Base-by-base conservation (phyloP, 2,797 vertebrate genomes). In the Dendrocincla tyrannina region DNA sequence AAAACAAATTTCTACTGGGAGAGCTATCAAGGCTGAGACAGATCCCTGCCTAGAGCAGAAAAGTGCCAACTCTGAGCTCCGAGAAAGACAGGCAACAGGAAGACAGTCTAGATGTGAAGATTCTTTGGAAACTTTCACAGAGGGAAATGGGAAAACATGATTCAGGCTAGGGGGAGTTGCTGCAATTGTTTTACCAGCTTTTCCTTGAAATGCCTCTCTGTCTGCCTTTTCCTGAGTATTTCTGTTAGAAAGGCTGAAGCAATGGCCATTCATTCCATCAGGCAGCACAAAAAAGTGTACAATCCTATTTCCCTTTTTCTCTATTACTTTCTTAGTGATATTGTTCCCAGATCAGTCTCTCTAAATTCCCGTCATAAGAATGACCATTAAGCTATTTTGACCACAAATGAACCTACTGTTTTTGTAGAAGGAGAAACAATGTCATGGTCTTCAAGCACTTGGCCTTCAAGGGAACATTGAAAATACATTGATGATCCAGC, bases 261-360 rank as follows among this genome's bases (percentile, higher is more conserved):
- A 67, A 42, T 37, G 32, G 32, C 15, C 0, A 0, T 55, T 56
- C 0, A 0, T 73, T 63, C 30, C 47, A 56, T 41, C 14, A 77
- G 30, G 7, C 17, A 52, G 37, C 53, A 72, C 2, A 0, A 14
- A 53, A 75, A 85, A 28, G 4, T 32, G 10, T 66, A 37, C 22
- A 64, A 6, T 17, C 32, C 2, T 64, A 9, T 42, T 91, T 20
- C 28, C 15, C 35, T 84, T 69, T 73, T 35, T 30, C 16, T 6
- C 12, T 32, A 1, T 32, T 7, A 33, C 12, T 49, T 66, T 28
- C 11, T n/a, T 24, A 55, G 35, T 28, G 35, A 47, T 37, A 52
- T 20, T 27, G 2, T 44, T 69, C 55, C 33, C 13, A 28, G 7
- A 25, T 60, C 15, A 49, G 8, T 11, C 27, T 58, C 14, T 53